phyloP scores from a whole-genome alignment of 2,797 vertebrate genomes.

The Myripristis murdjan region DNA sequence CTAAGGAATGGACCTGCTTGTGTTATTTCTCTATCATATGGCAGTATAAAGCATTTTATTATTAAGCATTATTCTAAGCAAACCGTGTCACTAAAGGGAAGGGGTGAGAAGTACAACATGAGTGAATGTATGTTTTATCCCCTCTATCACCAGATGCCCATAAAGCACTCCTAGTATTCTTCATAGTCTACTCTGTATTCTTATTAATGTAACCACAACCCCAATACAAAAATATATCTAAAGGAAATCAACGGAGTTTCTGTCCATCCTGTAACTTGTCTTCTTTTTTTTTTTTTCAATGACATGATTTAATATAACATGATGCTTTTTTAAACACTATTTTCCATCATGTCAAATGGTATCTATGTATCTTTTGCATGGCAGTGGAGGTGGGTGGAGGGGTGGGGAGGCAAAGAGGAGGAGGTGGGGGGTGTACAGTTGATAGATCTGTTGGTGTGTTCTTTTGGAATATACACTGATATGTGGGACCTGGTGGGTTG shows the following conservation, averaged over 20 bases:
- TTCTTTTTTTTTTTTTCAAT: slow-evolving; percentile 76
- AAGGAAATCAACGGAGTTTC: slow-evolving; percentile 83
- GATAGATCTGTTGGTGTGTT: slow-evolving; percentile 41
- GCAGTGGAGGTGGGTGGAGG: slow-evolving; percentile 42
- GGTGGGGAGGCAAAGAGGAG: neutral
- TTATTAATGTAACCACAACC: slow-evolving; percentile 80
- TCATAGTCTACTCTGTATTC: slow-evolving; percentile 71
- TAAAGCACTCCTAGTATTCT: slow-evolving; percentile 52
- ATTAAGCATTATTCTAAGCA: slow-evolving; percentile 84
- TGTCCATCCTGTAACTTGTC: slow-evolving; percentile 77
- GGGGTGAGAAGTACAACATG: slow-evolving; percentile 72
- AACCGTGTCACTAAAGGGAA: slow-evolving; percentile 81
- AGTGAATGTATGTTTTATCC: slow-evolving; percentile 70
- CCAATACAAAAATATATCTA: slow-evolving; percentile 87
- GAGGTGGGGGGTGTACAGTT: slow-evolving; percentile 49
- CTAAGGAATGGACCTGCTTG: slow-evolving; percentile 84
- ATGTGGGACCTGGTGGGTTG: slow-evolving; percentile 65
- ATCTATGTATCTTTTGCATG: slow-evolving; percentile 72
- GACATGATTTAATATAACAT: slow-evolving; percentile 73
- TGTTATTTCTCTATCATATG: slow-evolving; percentile 84
- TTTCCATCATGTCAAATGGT: slow-evolving; percentile 74
- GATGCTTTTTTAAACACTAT: slow-evolving; percentile 68
- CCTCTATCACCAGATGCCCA: slow-evolving; percentile 65
- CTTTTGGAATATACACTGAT: slow-evolving; percentile 73
- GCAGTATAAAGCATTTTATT: slow-evolving; percentile 87